phyloP scores from a whole-genome alignment of 2,888 invertebrate species.

The Laothoe populi region DNA sequence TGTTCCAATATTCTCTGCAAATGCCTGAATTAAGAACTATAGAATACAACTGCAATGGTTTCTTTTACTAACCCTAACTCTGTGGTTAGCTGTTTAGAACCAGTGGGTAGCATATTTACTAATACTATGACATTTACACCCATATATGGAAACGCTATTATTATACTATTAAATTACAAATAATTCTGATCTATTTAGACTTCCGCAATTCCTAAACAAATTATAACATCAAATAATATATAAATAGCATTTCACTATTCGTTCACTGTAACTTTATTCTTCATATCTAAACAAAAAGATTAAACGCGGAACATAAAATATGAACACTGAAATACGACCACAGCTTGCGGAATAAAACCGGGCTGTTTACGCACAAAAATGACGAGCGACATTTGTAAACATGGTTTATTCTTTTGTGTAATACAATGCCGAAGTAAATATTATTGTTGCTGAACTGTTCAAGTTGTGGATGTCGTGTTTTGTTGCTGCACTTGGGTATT shows the following conservation, averaged over 20 bases:
- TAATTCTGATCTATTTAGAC: no score
- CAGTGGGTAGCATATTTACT: no score
- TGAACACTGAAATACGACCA: not conserved
- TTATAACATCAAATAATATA: no score
- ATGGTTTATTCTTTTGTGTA: constrained; percentile 21
- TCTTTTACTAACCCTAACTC: no score
- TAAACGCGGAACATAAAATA: not conserved
- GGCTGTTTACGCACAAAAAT: not conserved
- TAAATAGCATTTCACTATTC: no score
- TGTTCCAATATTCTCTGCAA: not conserved
- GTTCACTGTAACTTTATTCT: no score
- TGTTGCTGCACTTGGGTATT: constrained; percentile 21
- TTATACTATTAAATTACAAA: no score
- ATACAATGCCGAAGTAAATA: constrained; percentile 25
- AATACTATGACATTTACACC: no score
- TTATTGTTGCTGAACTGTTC: constrained; percentile 28
- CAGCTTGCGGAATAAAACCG: not conserved
- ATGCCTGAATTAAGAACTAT: not conserved
- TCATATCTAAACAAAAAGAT: not conserved
- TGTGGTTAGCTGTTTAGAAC: no score
- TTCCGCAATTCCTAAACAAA: no score
- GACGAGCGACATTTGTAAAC: constrained; percentile 18
- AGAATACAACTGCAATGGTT: not conserved
- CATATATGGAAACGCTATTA: no score
- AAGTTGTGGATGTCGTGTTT: constrained; percentile 1